Base-by-base conservation (phyloP, 2,113 vertebrate species). In the Pollachius pollachius region DNA sequence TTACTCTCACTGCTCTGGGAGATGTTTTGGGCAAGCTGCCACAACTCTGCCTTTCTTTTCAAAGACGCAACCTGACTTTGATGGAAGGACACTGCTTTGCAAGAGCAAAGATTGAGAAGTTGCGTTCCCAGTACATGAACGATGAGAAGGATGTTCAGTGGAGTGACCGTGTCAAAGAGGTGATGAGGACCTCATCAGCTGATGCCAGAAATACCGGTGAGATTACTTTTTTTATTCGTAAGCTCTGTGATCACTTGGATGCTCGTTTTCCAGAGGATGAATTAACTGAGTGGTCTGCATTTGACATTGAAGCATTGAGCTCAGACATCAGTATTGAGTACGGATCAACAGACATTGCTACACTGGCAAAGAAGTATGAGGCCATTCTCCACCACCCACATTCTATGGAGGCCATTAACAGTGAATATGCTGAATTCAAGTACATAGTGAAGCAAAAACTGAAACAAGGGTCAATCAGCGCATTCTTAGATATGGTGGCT, bases 341-440 rank as follows among this genome's bases (percentile, higher is more conserved):
- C n/a, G 56, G 56, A 58, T 58, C 56, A 58, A 18, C 56, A 58
- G 11, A 16, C 56, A 58, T 58, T 58, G 56, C 56, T 18, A 16
- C 56, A 16, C 56, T 18, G 56, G 56, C 17, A 58, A 58, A 17
- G 15, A n/a, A 58, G 56, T 16, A 58, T 8, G 56, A 58, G 15
- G 56, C 56, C 56, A 58, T 58, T 58, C 56, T 58, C 56, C 11
- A 58, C 8, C 52, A 56, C 56, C 56, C 56, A 58, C 56, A 58
- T 7, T 58, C 56, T 58, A 58, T 58, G 17, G 56, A 58, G 56
- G 56, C 56, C 56, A 58, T 58, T 58, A 58, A 13, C 52, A 56
- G 52, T 56, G 13, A 56, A 56, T 8, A 56, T 5, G 52, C 52
- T 56, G 52, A 56, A 56, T 56, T 56, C 52, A 56, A 56, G 52